Evolutionary conservation across 1,140 invertebrate genomes (phyloP).

Genomic region (Plectrocnemia conspersa): DNA sequence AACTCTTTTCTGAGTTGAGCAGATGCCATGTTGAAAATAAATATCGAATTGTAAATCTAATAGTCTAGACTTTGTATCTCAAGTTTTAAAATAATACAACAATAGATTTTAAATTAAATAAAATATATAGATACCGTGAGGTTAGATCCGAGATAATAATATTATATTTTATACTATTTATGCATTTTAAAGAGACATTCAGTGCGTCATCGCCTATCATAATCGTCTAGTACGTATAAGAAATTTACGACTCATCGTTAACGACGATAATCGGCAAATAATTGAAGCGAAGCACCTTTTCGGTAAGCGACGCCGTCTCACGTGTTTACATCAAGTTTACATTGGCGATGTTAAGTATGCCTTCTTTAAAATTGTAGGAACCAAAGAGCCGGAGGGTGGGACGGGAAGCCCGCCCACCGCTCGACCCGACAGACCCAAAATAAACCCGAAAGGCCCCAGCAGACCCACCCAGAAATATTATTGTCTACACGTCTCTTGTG

Average conservation of each 20-base stretch:
- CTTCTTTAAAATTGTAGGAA: slow-evolving; percentile 38
- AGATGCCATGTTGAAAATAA: no score
- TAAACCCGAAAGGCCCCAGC: slow-evolving; percentile 14
- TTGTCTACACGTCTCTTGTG: slow-evolving; percentile 19
- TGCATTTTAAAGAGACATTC: neutral
- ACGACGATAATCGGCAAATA: slow-evolving; percentile 17
- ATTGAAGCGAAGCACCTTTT: slow-evolving; percentile 21
- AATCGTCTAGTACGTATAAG: no score
- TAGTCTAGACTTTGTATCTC: no score
- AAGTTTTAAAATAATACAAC: no score
- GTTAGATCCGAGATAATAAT: neutral
- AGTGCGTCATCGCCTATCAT: neutral
- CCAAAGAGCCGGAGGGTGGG: slow-evolving; percentile 17
- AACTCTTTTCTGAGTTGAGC: no score
- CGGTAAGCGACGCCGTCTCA: neutral
- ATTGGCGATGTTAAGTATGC: slow-evolving; percentile 34
- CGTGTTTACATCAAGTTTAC: slow-evolving; percentile 26
- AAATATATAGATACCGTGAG: no score
- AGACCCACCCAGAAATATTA: slow-evolving; percentile 23
- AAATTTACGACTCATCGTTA: no score
- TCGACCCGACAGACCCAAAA: slow-evolving; percentile 20
- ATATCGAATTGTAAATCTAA: no score
- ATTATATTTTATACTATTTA: neutral
- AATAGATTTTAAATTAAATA: no score
- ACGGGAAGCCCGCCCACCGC: slow-evolving; percentile 28